Percentiles rank a stretch among this genome's conserved stretches.
Conservation (phyloP, 2,888 invertebrate species). For the Pseudococcus longispinus region DNA sequence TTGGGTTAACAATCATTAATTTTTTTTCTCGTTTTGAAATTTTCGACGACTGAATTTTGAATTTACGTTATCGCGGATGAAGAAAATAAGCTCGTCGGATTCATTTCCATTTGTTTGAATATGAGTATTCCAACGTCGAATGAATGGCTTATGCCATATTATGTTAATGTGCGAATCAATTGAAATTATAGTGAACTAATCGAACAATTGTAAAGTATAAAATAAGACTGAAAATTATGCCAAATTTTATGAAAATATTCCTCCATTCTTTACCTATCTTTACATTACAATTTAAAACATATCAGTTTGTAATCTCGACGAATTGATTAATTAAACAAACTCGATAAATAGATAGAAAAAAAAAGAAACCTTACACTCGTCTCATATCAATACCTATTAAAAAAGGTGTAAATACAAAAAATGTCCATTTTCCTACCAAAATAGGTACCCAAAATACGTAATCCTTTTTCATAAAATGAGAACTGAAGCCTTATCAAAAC, state of each 20-base stretch:
- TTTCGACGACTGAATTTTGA: constrained; percentile 12
- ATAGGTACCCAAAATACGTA: background rate
- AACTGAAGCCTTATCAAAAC: background rate
- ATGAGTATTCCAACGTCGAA: background rate
- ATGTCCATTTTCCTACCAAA: background rate
- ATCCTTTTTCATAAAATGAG: background rate
- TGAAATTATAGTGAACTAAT: background rate
- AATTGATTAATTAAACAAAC: background rate
- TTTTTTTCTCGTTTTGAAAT: background rate
- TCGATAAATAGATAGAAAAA: background rate
- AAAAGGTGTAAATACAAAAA: background rate
- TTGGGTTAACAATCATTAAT: background rate
- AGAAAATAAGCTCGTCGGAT: background rate
- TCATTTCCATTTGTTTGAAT: background rate
- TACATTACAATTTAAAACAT: background rate
- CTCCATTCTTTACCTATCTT: background rate
- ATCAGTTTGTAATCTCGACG: background rate
- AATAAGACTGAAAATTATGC: constrained; percentile 7
- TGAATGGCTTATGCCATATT: background rate
- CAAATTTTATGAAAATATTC: background rate
- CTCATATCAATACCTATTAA: background rate
- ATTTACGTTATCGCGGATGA: background rate
- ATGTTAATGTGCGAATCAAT: background rate
- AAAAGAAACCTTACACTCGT: background rate
- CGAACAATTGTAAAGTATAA: background rate